Conservation (phyloP, 92 coral and sea anemone genomes). For the Plumapathes pennacea region DNA sequence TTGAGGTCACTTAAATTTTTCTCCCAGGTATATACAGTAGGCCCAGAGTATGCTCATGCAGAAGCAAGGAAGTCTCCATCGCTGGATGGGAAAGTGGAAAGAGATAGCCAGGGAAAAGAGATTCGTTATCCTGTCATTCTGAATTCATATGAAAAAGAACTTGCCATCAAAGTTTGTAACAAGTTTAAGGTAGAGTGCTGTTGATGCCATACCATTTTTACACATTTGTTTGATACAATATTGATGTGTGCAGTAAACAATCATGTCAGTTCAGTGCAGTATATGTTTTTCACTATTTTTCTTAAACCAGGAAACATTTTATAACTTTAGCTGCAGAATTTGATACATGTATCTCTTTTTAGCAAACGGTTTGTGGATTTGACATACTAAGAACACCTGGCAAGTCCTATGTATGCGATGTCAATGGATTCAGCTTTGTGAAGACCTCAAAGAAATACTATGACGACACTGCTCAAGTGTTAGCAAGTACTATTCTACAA, state of each 20-base stretch:
- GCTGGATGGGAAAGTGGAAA: slow-evolving; percentile 94
- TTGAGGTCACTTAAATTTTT: background rate
- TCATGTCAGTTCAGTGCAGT: no score
- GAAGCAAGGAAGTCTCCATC: slow-evolving; percentile 99
- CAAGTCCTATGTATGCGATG: slow-evolving; percentile 95
- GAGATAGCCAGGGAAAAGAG: slow-evolving; percentile 96
- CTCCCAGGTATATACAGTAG: slow-evolving; percentile 87
- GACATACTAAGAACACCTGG: slow-evolving; percentile 94
- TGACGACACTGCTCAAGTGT: slow-evolving; percentile 92
- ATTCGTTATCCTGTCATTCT: slow-evolving; percentile 95
- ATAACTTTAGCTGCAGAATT: no score
- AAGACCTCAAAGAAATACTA: slow-evolving; percentile 98
- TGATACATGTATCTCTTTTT: background rate
- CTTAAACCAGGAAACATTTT: background rate
- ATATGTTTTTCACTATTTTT: no score
- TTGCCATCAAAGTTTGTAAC: slow-evolving; percentile 97
- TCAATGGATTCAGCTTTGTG: slow-evolving; percentile 97
- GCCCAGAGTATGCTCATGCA: slow-evolving; percentile 98
- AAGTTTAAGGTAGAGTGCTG: slow-evolving; percentile 66
- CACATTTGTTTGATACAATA: background rate
- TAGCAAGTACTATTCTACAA: slow-evolving; percentile 81
- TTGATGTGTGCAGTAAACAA: background rate
- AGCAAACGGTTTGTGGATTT: slow-evolving; percentile 99
- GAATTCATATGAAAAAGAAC: slow-evolving; percentile 86
- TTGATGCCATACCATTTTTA: background rate